phyloP scores from a whole-genome alignment of 2,113 vertebrate species.

The Mesitornis unicolor region DNA sequence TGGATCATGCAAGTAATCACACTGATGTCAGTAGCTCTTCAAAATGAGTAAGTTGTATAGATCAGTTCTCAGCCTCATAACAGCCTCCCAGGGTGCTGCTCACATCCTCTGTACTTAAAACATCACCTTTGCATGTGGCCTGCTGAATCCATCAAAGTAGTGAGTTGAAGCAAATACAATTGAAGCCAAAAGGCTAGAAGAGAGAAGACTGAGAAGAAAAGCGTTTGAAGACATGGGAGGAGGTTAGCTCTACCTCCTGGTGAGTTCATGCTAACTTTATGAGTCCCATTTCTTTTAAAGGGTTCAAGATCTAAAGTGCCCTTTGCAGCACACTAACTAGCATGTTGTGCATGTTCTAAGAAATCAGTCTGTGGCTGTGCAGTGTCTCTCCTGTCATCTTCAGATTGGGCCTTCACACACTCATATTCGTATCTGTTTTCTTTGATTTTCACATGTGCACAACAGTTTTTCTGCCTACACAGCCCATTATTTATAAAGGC shows the following conservation, averaged over 20 bases:
- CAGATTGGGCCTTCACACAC: not conserved
- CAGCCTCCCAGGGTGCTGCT: not conserved
- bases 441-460: not conserved
- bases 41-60: not conserved
- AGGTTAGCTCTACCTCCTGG: not conserved
- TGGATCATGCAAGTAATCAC: not conserved
- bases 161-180: not conserved
- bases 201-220: not conserved
- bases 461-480: not conserved
- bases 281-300: not conserved
- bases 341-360: not conserved
- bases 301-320: not conserved
- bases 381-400: not conserved
- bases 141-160: not conserved
- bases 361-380: not conserved
- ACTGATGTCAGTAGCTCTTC: not conserved
- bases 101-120: not conserved
- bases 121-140: not conserved
- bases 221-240: not conserved
- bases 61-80: not conserved
- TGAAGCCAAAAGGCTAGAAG: not conserved
- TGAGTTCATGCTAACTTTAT: not conserved
- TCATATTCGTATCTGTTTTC: not conserved
- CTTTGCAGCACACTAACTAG: not conserved
- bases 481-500: not conserved